A percentile compares a stretch with the other conserved stretches of the same genome.
Conservation (phyloP, 1,140 invertebrate genomes). For the Marisa cornuarietis region DNA sequence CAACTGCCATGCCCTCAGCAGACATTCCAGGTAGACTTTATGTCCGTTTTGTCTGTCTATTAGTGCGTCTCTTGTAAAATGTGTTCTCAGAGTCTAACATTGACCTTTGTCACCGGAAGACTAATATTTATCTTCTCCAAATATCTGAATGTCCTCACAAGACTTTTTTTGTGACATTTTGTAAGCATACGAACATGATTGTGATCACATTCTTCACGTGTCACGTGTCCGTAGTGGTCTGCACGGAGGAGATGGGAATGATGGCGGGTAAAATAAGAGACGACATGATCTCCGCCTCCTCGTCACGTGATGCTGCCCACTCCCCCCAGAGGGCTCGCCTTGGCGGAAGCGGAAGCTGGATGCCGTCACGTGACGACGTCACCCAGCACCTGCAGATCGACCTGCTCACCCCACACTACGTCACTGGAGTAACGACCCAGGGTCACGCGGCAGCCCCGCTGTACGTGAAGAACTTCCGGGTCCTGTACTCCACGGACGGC, state of each 20-base stretch:
- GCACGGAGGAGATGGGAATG: slow-evolving; percentile 75
- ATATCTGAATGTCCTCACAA: background rate
- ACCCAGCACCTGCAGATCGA: slow-evolving; percentile 73
- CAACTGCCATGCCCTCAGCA: background rate
- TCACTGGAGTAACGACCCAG: slow-evolving; percentile 82
- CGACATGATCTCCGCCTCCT: slow-evolving; percentile 72
- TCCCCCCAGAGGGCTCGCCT: slow-evolving; percentile 55
- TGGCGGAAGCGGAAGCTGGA: slow-evolving; percentile 51
- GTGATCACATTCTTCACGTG: too few relatives aligned
- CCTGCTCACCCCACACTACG: slow-evolving; percentile 77
- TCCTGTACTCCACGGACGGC: slow-evolving; percentile 79
- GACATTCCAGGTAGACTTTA: background rate
- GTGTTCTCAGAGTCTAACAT: too few relatives aligned
- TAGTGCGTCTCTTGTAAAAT: too few relatives aligned
- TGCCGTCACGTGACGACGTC: slow-evolving; percentile 46
- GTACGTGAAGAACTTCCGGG: slow-evolving; percentile 79
- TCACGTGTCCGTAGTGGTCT: slow-evolving; percentile 53
- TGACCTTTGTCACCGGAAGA: background rate
- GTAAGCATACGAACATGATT: background rate
- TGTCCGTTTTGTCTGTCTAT: too few relatives aligned
- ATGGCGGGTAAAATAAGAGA: slow-evolving; percentile 69
- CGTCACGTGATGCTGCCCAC: slow-evolving; percentile 58
- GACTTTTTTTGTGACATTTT: background rate
- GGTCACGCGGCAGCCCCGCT: slow-evolving; percentile 52
- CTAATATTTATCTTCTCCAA: background rate